phyloP scores from a whole-genome alignment of 1,140 invertebrate genomes.

The Eulimnadia texana region DNA sequence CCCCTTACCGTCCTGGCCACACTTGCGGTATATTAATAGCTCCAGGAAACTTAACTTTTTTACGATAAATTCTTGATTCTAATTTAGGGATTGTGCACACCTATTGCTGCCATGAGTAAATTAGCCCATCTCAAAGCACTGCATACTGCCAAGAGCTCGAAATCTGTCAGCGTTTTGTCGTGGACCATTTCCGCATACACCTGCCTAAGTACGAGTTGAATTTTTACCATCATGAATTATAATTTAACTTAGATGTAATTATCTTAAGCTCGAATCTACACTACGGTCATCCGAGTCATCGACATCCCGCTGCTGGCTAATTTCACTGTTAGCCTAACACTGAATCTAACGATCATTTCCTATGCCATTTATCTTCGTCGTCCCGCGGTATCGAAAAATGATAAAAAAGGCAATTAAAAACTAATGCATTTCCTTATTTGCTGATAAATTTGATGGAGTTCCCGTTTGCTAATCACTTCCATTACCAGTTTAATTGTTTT shows the following conservation, averaged over 20 bases:
- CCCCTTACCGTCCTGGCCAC: slow-evolving; percentile 16
- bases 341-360: slow-evolving; percentile 19
- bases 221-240: not conserved
- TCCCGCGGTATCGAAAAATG: not conserved
- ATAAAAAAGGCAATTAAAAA: slow-evolving; percentile 1
- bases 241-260: slow-evolving; percentile 7
- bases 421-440: not conserved
- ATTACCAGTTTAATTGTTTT: too few species aligned
- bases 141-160: slow-evolving; percentile 18
- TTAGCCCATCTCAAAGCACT: slow-evolving; percentile 20
- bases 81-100: slow-evolving; percentile 21
- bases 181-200: slow-evolving; percentile 22
- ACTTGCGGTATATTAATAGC: slow-evolving; percentile 19
- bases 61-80: slow-evolving; percentile 6
- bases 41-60: not conserved
- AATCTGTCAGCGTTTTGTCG: slow-evolving; percentile 20
- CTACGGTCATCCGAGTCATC: slow-evolving; percentile 18
- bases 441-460: not conserved
- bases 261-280: slow-evolving; percentile 21
- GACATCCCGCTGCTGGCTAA: slow-evolving; percentile 21
- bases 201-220: slow-evolving; percentile 19
- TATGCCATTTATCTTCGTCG: slow-evolving; percentile 19
- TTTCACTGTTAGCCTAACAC: slow-evolving; percentile 19
- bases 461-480: not conserved
- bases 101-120: slow-evolving; percentile 22